Percentiles rank a stretch among this genome's conserved stretches.
phyloP scores from a whole-genome alignment of 2,888 invertebrate species.

The Camptogramma bilineatum region DNA sequence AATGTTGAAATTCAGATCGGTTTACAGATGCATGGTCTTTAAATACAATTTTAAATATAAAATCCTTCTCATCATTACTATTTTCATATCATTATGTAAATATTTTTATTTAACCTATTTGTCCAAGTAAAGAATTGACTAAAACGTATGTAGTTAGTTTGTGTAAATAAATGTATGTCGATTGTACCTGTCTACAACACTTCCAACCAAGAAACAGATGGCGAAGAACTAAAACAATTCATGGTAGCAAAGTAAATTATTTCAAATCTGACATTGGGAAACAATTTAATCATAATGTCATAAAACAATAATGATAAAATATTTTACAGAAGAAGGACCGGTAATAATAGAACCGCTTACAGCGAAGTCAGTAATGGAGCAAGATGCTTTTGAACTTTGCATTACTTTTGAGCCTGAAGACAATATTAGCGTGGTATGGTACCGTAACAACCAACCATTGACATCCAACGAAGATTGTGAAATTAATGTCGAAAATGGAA shows the following conservation, averaged over 20 bases:
- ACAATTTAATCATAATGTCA: background rate
- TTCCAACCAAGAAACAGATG: background rate
- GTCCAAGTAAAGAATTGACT: conserved; percentile 9
- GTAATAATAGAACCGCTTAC: conserved; percentile 92
- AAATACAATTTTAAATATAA: conserved; percentile 9
- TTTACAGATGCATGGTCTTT: conserved; percentile 70
- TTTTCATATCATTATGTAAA: conserved; percentile 43
- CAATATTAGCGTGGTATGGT: conserved; percentile 92
- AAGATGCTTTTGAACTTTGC: conserved; percentile 88
- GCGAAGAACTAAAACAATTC: background rate
- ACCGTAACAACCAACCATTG: conserved; percentile 92
- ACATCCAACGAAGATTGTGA: conserved; percentile 86
- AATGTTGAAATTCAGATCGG: conserved; percentile 34
- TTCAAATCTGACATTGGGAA: background rate
- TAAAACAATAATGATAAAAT: conserved; percentile 50
- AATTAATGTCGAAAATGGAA: conserved; percentile 86
- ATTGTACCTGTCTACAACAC: conserved; percentile 5
- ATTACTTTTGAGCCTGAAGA: conserved; percentile 90
- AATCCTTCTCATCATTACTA: conserved; percentile 7
- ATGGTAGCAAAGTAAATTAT: background rate
- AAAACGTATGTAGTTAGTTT: conserved; percentile 22
- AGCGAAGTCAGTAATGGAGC: conserved; percentile 89
- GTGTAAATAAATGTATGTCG: conserved; percentile 21
- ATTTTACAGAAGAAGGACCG: conserved; percentile 79
- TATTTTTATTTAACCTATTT: conserved; percentile 4